Evolutionary conservation across 2,113 vertebrate genomes (phyloP).

Genomic region (Cariama cristata): DNA sequence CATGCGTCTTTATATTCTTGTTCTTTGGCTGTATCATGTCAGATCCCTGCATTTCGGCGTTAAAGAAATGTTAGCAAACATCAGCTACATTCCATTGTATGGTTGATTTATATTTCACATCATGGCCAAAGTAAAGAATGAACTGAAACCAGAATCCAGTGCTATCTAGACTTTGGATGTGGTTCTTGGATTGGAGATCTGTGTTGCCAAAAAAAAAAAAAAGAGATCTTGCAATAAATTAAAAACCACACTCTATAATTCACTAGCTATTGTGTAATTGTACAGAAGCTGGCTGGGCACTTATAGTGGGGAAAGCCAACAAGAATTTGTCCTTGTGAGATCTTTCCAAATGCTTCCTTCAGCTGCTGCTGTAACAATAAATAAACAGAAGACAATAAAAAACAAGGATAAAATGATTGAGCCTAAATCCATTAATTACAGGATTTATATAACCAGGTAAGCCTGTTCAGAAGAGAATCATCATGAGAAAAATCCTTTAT

Average conservation of each 20-base stretch:
- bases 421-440: neutral
- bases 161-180: slow-evolving; percentile 9
- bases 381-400: neutral
- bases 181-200: neutral
- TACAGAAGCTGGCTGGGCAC: slow-evolving; percentile 42
- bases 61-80: neutral
- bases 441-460: neutral
- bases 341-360: slow-evolving; percentile 49
- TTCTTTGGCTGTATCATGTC: neutral
- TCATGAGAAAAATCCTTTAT: neutral
- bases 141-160: slow-evolving; percentile 19
- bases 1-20: neutral
- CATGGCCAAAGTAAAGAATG: slow-evolving; percentile 27
- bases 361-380: slow-evolving; percentile 35
- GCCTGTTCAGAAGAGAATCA: neutral
- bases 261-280: slow-evolving; percentile 41
- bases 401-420: neutral
- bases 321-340: slow-evolving; percentile 3
- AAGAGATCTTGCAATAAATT: slow-evolving; percentile 7
- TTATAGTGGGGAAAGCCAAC: neutral
- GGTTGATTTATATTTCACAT: neutral
- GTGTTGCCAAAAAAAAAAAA: neutral
- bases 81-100: neutral
- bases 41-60: neutral
- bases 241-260: slow-evolving; percentile 27